These are phyloP conservation scores for Gallinago jamesoni DNA, from an alignment of 2,113 vertebrate species.

Conservation along the genomic window DNA sequence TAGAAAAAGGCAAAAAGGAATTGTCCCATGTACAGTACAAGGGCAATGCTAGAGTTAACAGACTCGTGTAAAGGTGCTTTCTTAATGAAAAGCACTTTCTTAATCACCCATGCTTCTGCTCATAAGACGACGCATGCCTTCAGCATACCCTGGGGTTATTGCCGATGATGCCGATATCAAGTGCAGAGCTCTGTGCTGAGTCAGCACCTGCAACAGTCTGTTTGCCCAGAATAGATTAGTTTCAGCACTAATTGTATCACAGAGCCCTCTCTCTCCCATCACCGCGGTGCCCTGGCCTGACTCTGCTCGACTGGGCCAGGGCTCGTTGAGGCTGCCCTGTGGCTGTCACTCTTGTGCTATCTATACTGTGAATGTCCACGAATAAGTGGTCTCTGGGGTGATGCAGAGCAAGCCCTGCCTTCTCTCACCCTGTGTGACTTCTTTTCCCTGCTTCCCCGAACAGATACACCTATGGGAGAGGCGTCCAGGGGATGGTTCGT, in stretches of 20 bases:
- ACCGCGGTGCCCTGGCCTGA: neutral
- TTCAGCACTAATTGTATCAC: neutral
- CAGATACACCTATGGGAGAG: constrained; percentile 60
- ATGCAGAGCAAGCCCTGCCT: neutral
- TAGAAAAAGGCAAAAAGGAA: neutral
- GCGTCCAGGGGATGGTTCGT: neutral
- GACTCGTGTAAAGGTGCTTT: neutral
- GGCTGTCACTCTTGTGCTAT: neutral
- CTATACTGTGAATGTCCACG: rapidly evolving
- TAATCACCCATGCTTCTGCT: neutral
- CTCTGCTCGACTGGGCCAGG: neutral
- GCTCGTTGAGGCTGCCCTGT: neutral
- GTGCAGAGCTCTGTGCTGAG: neutral
- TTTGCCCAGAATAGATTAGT: neutral
- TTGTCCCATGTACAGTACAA: neutral
- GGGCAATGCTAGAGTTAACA: neutral
- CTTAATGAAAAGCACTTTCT: neutral
- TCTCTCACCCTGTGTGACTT: neutral
- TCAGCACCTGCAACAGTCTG: neutral
- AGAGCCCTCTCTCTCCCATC: neutral
- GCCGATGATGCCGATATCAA: neutral
- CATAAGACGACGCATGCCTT: neutral
- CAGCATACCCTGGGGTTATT: neutral
- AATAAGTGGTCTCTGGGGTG: neutral
- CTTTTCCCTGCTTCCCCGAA: neutral